A percentile compares a stretch with the other conserved stretches of the same genome.
Evolutionary conservation across 2,888 invertebrate genomes (phyloP).

Genomic region (Drosophila merina): DNA sequence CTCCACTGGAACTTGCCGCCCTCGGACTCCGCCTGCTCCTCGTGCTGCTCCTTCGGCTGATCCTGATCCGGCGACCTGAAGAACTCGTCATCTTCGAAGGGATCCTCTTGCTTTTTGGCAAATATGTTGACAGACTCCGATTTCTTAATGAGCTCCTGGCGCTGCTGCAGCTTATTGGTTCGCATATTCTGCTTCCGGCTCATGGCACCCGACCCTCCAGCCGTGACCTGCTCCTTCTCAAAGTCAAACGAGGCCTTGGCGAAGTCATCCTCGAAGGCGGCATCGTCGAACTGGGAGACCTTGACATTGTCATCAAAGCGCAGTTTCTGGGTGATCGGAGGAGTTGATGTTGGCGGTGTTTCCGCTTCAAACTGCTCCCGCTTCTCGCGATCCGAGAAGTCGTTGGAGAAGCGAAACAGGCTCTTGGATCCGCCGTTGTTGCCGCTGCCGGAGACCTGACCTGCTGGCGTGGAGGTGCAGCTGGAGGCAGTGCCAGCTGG

Average conservation of each 20-base stretch:
- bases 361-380: constrained; percentile 65
- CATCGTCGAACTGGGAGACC: constrained; percentile 83
- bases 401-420: constrained; percentile 86
- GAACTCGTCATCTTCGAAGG: constrained; percentile 95
- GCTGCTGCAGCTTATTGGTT: constrained; percentile 82
- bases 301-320: constrained; percentile 91
- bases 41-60: constrained; percentile 16
- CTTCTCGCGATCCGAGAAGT: constrained; percentile 85
- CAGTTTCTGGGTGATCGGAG: constrained; percentile 81
- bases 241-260: constrained; percentile 84
- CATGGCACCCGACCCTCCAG: constrained; percentile 36
- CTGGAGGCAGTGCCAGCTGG: constrained; percentile 80
- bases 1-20: constrained; percentile 80
- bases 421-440: constrained; percentile 76
- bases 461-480: constrained; percentile 80
- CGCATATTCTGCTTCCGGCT: constrained; percentile 80
- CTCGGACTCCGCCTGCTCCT: constrained; percentile 24
- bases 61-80: constrained; percentile 85
- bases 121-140: constrained; percentile 96
- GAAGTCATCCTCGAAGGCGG: constrained; percentile 86
- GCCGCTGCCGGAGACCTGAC: constrained; percentile 61
- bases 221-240: constrained; percentile 80
- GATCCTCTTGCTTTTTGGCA: constrained; percentile 93
- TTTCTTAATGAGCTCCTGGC: constrained; percentile 90
- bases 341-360: constrained; percentile 64